A percentile compares a stretch with the other conserved stretches of the same genome.
These are phyloP conservation scores for Apodemus speciosus DNA, from an alignment of 2,113 vertebrate genomes.

Conservation along the genomic window DNA sequence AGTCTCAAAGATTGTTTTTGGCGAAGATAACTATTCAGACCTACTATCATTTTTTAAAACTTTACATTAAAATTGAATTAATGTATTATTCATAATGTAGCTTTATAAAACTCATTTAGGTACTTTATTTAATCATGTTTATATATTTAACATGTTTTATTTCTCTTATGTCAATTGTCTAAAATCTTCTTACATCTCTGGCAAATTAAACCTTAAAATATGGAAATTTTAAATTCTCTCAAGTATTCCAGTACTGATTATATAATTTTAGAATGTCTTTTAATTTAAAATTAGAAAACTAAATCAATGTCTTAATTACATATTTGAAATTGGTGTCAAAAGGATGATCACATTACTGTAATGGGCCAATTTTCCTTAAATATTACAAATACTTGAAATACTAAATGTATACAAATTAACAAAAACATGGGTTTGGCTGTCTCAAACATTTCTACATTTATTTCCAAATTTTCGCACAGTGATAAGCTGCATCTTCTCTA, in stretches of 20 bases:
- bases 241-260: conserved; percentile 43
- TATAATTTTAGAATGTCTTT: conserved; percentile 60
- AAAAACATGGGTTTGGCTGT: conserved; percentile 35
- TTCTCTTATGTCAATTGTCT: conserved; percentile 24
- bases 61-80: conserved; percentile 47
- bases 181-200: conserved; percentile 22
- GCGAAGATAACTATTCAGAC: conserved; percentile 16
- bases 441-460: conserved; percentile 34
- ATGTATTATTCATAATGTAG: conserved; percentile 48
- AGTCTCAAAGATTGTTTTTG: background rate
- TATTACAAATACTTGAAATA: conserved; percentile 50
- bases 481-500: conserved; percentile 1
- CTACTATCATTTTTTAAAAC: conserved; percentile 37
- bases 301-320: conserved; percentile 63
- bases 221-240: conserved; percentile 53
- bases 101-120: conserved; percentile 25
- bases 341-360: conserved; percentile 51
- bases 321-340: conserved; percentile 59
- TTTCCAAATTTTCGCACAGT: background rate
- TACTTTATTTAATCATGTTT: conserved; percentile 41
- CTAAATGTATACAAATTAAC: conserved; percentile 53
- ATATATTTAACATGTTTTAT: conserved; percentile 49
- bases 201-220: conserved; percentile 58
- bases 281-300: conserved; percentile 65
- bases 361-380: conserved; percentile 45